Percentiles rank a stretch among this genome's conserved stretches.
These are phyloP conservation scores for Istiophorus platypterus DNA, from an alignment of 2,113 vertebrate genomes.

Conservation along the genomic window DNA sequence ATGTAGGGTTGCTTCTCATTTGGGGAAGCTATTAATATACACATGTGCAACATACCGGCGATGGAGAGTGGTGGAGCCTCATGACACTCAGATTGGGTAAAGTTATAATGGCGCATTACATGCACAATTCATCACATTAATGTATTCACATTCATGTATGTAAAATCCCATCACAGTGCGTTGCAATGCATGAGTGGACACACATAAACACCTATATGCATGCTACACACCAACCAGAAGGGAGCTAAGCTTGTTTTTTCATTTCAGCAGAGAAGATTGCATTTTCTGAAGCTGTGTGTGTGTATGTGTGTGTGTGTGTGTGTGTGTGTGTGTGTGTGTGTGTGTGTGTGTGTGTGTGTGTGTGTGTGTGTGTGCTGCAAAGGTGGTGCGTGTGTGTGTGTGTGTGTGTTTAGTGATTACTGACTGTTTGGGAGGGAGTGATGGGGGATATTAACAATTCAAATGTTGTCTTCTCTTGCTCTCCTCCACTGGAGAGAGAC, in stretches of 20 bases:
- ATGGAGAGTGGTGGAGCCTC: slow-evolving; percentile 51
- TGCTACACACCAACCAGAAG: slow-evolving; percentile 50
- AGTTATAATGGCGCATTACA: slow-evolving; percentile 43
- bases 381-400: too few species aligned
- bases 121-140: slow-evolving; percentile 21
- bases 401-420: too few species aligned
- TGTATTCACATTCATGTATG: slow-evolving; percentile 17
- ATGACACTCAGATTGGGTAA: slow-evolving; percentile 72
- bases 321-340: slow-evolving; percentile 48
- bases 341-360: too few species aligned
- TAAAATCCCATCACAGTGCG: slow-evolving; percentile 40
- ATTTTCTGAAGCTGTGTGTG: slow-evolving; percentile 60
- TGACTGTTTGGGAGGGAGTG: slow-evolving; percentile 69
- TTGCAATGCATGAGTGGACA: slow-evolving; percentile 38
- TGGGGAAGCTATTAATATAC: slow-evolving; percentile 83
- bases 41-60: slow-evolving; percentile 70
- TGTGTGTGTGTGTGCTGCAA: too few species aligned
- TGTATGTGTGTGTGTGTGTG: slow-evolving; percentile 12
- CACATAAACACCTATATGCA: slow-evolving; percentile 42
- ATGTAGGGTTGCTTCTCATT: slow-evolving; percentile 81
- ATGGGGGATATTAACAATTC: slow-evolving; percentile 79
- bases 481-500: slow-evolving; percentile 65
- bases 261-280: slow-evolving; percentile 80
- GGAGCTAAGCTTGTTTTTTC: slow-evolving; percentile 78
- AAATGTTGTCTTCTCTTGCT: slow-evolving; percentile 68